Evolutionary conservation across 2,113 vertebrate species (phyloP).

Genomic region (Entelurus aequoreus): DNA sequence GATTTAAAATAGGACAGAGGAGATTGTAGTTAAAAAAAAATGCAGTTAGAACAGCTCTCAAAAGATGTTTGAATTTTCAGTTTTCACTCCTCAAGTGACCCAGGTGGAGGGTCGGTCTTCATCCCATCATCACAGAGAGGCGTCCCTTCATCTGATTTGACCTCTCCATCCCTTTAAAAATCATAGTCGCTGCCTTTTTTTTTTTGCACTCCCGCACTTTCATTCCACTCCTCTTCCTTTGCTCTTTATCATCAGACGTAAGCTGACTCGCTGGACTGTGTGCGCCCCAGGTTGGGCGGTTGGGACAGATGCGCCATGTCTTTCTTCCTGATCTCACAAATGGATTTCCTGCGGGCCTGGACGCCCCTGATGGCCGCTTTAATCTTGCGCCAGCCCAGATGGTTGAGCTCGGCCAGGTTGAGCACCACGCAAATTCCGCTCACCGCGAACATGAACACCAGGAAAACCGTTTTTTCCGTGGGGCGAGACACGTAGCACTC

Average conservation of each 20-base stretch:
- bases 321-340: slow-evolving; percentile 77
- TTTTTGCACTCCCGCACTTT: slow-evolving; percentile 22
- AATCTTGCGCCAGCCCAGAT: slow-evolving; percentile 86
- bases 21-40: slow-evolving; percentile 46
- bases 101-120: slow-evolving; percentile 29
- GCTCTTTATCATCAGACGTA: slow-evolving; percentile 71
- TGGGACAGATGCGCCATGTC: slow-evolving; percentile 72
- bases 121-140: slow-evolving; percentile 24
- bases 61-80: slow-evolving; percentile 17
- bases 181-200: slow-evolving; percentile 29
- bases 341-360: slow-evolving; percentile 78
- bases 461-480: slow-evolving; percentile 84
- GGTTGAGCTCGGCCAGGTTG: slow-evolving; percentile 89
- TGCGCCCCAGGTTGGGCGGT: slow-evolving; percentile 76
- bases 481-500: slow-evolving; percentile 88
- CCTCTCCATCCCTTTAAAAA: slow-evolving; percentile 40
- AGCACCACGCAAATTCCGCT: slow-evolving; percentile 86
- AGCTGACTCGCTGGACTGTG: slow-evolving; percentile 83
- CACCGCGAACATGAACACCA: slow-evolving; percentile 91
- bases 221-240: slow-evolving; percentile 25
- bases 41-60: slow-evolving; percentile 42
- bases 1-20: slow-evolving; percentile 21
- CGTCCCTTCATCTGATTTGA: slow-evolving; percentile 8
- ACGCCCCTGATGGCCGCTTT: slow-evolving; percentile 79
- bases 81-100: slow-evolving; percentile 4